Evolutionary conservation across 2,113 vertebrate species (phyloP).

Genomic region (Synchiropus splendidus): DNA sequence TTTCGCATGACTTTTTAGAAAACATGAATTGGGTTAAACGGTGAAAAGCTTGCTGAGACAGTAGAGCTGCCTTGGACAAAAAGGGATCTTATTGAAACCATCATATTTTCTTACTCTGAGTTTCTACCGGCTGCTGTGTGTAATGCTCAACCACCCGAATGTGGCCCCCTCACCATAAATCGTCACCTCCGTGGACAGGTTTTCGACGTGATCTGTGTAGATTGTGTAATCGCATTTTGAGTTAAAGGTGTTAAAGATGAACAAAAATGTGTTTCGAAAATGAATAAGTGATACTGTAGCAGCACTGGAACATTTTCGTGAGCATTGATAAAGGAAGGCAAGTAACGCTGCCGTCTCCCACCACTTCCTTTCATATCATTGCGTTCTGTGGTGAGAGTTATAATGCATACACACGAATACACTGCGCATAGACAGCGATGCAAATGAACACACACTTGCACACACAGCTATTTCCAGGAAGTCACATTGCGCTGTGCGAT

Average conservation of each 20-base stretch:
- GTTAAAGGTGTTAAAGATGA: constrained; percentile 1
- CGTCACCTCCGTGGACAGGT: no score
- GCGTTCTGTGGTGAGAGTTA: constrained; percentile 56
- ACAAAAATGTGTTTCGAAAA: no score
- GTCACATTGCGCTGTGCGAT: constrained; percentile 50
- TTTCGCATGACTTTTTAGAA: no score
- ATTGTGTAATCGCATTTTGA: background rate
- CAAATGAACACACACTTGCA: constrained; percentile 46
- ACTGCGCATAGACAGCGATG: constrained; percentile 46
- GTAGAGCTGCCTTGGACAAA: no score
- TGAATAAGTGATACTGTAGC: constrained; percentile 6
- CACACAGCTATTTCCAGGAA: constrained; percentile 64
- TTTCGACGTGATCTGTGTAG: no score
- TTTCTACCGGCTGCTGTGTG: no score
- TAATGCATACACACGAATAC: constrained; percentile 58
- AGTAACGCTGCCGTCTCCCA: constrained; percentile 50
- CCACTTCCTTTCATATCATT: constrained; percentile 69
- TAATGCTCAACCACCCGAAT: no score
- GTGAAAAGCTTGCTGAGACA: no score
- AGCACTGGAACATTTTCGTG: constrained; percentile 16
- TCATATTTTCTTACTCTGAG: no score
- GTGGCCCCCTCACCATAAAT: no score
- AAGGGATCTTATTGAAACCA: no score
- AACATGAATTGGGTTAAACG: no score
- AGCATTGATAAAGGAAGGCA: constrained; percentile 41